phyloP scores from a whole-genome alignment of 2,113 vertebrate genomes.

The Podilymbus podiceps region DNA sequence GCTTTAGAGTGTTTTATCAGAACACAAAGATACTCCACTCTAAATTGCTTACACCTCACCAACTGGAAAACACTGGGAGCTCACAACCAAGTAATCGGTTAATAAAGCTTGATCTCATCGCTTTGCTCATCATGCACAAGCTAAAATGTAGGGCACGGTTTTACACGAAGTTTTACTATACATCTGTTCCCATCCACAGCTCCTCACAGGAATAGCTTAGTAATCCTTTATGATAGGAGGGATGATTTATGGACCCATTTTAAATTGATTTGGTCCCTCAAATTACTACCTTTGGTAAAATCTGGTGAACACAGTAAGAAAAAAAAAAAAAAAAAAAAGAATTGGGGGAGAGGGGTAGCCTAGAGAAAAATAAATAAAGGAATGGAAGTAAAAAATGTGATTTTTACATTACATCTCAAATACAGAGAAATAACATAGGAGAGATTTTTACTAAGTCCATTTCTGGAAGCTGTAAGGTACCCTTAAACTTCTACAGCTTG shows the following conservation, averaged over 20 bases:
- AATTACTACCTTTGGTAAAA: not conserved
- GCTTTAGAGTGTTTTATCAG: not conserved
- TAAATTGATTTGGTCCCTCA: not conserved
- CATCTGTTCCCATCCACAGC: not conserved
- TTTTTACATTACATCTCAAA: not conserved
- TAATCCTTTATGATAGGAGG: not conserved
- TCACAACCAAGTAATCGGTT: not conserved
- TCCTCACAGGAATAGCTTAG: not conserved
- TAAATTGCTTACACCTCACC: not conserved
- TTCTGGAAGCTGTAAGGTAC: not conserved
- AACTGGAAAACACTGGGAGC: not conserved
- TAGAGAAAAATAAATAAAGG: not conserved
- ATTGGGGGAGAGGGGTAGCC: not conserved
- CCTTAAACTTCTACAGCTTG: not conserved
- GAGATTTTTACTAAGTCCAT: not conserved
- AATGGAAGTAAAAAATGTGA: not conserved
- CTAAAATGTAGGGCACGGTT: not conserved
- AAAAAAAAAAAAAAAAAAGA: not conserved
- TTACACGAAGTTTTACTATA: slow-evolving; percentile 1
- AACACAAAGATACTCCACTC: not conserved
- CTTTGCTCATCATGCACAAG: not conserved
- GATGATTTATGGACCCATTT: not conserved
- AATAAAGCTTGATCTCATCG: not conserved
- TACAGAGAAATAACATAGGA: not conserved
- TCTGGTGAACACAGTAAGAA: not conserved